Base-by-base conservation (phyloP, 2,113 vertebrate genomes). In the Dromaius novaehollandiae region DNA sequence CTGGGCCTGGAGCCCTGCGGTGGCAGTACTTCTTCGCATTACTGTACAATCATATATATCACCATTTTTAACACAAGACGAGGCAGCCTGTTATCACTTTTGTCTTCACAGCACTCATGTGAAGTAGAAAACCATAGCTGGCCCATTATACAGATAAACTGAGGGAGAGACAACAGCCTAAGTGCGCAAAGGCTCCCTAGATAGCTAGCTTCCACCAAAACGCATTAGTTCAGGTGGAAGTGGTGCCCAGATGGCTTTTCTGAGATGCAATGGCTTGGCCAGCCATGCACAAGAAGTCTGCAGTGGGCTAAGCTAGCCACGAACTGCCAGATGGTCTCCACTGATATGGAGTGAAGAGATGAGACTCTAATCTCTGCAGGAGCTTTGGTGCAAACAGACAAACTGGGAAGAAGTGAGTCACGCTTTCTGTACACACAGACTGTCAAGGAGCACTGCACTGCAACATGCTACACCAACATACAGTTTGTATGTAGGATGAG, bases 381-480 rank as follows among this genome's bases (percentile, higher is more conserved):
- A 92, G 20, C 40, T 13, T 22, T 7, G 1, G 56, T 1, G 0
- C 34, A n/a, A 19, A 28, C 71, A 40, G n/a, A 38, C 25, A 15
- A 18, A 21, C 51, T 56, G 51, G 42, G 51, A 26, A 36, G 26
- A 53, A 24, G 26, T 8, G 11, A 26, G 28, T 28, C 64, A 73
- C 12, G 1, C 1, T 3, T 42, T 55, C 60, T 18, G 2, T 22
- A 25, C 10, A 9, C 4, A 2, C n/a, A 12, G 74, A 21, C 28
- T 78, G 32, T 46, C 66, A 13, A 0, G 6, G 65, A 36, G 21
- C 32, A 13, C 4, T 7, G 1, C 3, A 32, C 40, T 46, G 17
- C 74, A 42, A 63, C 30, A 18, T 58, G 18, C 44, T 44, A 24
- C 28, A 28, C 21, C 56, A 19, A 36, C 25, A 56, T 7, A 38